Base-by-base conservation (phyloP, 2,797 vertebrate species). In the Capromys pilorides region DNA sequence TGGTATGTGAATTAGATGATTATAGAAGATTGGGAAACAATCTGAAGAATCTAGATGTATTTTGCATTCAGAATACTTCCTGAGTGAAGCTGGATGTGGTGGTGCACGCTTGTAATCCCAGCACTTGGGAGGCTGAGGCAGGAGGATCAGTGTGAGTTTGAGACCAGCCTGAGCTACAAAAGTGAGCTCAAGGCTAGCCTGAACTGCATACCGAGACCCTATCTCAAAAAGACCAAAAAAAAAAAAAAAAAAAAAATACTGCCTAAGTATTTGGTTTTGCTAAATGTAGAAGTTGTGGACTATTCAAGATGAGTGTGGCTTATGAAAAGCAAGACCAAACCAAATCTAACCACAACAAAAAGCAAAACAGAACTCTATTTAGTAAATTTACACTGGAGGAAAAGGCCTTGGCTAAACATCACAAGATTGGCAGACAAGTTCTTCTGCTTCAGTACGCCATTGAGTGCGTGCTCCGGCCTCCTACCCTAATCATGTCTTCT, bases 261-360 rank as follows among this genome's bases (percentile, higher is more conserved):
- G 71, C 51, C 28, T 33, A 83, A 90, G 41, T 54, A 22, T 39
- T 19, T 61, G 39, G 90, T 81, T 5, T 64, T 84, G 36, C 22
- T 51, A 77, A 94, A 86, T 5, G 2, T 88, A 39, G 33, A 86
- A 86, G 77, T 11, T 73, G 6, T 66, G 81, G 16, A 54, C 21
- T 39, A 67, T 86, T 79, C 39, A 87, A 69, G 49, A 66, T 39
- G 54, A 28, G 33, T 81, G 7, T 45, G 59, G 36, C 33, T 90
- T 81, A 81, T 71, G 69, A 95, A 94, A 94, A 31, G 94, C 64
- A 95, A 95, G n/a, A 95, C 71, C 18, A 86, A 93, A 86, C 31
- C 31, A 16, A 83, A 92, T 62, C 13, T 26, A 89, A 64, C 80
- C 62, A 89, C 39, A 90, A 49, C 64, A 71, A n/a, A 14, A 89